Evolutionary conservation across 2,888 invertebrate genomes (phyloP).

Genomic region (Hypomecis atomaria): DNA sequence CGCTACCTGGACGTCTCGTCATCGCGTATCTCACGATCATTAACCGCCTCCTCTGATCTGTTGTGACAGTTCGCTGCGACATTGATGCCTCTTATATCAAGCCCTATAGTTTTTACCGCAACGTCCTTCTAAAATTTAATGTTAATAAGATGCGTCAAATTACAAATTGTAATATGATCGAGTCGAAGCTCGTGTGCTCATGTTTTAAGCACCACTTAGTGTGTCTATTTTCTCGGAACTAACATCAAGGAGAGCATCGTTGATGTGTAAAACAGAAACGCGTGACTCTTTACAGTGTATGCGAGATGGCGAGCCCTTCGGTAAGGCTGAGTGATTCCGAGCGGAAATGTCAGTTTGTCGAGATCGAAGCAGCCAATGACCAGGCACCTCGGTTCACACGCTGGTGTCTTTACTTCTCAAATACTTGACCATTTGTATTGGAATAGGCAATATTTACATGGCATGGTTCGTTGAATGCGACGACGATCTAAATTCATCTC

Average conservation of each 20-base stretch:
- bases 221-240: conserved; percentile 62
- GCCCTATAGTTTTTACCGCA: conserved; percentile 19
- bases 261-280: conserved; percentile 53
- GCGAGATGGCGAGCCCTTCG: conserved; percentile 53
- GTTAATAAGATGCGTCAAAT: conserved; percentile 47
- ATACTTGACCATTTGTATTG: conserved; percentile 58
- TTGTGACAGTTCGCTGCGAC: conserved; percentile 44
- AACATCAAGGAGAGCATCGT: conserved; percentile 52
- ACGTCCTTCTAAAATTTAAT: conserved; percentile 18
- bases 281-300: conserved; percentile 50
- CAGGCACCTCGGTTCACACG: conserved; percentile 66
- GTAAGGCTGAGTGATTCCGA: conserved; percentile 60
- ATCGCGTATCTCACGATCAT: conserved; percentile 59
- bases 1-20: conserved; percentile 56
- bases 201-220: conserved; percentile 41
- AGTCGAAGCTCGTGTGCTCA: conserved; percentile 37
- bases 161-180: conserved; percentile 50
- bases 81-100: conserved; percentile 29
- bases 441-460: conserved; percentile 65
- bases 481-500: conserved; percentile 22
- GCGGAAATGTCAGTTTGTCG: conserved; percentile 76
- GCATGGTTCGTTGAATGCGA: conserved; percentile 50
- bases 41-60: conserved; percentile 47
- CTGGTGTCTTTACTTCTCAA: conserved; percentile 59
- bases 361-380: conserved; percentile 55